phyloP scores from a whole-genome alignment of 2,113 vertebrate species.

The Empidonax alnorum region DNA sequence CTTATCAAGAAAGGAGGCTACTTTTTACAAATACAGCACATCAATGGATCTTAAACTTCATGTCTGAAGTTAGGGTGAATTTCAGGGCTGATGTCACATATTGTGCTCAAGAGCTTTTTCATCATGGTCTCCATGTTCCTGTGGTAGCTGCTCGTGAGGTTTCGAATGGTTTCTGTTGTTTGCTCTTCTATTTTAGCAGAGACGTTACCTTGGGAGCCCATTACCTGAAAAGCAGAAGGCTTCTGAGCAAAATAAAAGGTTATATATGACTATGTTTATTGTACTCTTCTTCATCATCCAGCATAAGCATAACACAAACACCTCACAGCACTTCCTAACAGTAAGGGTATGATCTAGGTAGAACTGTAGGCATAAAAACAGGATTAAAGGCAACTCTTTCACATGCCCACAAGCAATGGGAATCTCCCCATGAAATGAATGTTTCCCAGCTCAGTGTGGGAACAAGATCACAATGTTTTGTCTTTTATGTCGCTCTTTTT shows the following conservation, averaged over 20 bases:
- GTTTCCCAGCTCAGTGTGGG: background rate
- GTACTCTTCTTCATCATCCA: background rate
- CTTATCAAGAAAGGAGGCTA: background rate
- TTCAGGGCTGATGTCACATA: conserved; percentile 76
- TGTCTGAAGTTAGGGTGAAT: conserved; percentile 74
- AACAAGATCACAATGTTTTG: background rate
- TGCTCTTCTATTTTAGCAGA: conserved; percentile 76
- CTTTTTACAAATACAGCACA: background rate
- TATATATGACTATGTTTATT: background rate
- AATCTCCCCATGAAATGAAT: background rate
- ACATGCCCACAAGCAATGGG: background rate
- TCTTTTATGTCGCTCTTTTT: conserved; percentile 1
- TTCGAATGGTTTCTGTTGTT: conserved; percentile 62
- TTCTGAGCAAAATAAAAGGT: background rate
- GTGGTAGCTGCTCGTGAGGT: conserved; percentile 61
- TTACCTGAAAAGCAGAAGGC: conserved; percentile 67
- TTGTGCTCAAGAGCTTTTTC: conserved; percentile 63
- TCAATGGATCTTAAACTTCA: background rate
- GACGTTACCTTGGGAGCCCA: conserved; percentile 80
- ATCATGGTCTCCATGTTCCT: conserved; percentile 59
- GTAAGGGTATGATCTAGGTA: background rate
- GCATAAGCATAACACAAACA: background rate
- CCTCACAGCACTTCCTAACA: background rate
- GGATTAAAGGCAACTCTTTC: background rate
- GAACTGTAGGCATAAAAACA: background rate